Evolutionary conservation across 2,797 vertebrate genomes (phyloP).

Genomic region (Sternotherus odoratus): DNA sequence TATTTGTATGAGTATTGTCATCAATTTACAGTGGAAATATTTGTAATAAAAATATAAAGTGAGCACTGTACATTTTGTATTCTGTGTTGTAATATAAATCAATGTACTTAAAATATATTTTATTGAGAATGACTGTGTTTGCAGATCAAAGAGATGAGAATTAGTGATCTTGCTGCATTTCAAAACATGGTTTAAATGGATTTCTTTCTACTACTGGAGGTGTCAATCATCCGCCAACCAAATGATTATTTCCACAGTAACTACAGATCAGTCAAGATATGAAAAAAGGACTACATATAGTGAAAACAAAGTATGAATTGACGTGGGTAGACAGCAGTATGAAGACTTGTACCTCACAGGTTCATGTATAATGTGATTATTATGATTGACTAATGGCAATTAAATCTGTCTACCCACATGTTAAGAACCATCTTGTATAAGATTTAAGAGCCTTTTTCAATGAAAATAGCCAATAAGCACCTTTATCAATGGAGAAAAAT

Average conservation of each 20-base stretch:
- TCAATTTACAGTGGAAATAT: too few relatives aligned
- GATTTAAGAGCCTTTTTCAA: constrained; percentile 21
- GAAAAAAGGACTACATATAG: neutral
- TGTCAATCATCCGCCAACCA: neutral
- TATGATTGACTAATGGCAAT: neutral
- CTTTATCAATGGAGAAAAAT: constrained; percentile 8
- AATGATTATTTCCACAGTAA: neutral
- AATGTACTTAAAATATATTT: neutral
- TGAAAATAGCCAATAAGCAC: constrained; percentile 24
- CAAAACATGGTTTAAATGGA: constrained; percentile 5
- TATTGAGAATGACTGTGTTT: neutral
- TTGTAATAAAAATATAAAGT: too few relatives aligned
- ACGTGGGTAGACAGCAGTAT: neutral
- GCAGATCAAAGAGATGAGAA: neutral
- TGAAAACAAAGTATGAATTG: constrained; percentile 2
- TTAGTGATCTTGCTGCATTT: neutral
- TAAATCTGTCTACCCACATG: neutral
- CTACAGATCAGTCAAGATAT: neutral
- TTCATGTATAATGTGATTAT: constrained; percentile 24
- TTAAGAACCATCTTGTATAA: neutral
- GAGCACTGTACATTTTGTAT: too few relatives aligned
- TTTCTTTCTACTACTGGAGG: neutral
- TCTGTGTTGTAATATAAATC: too few relatives aligned
- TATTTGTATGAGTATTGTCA: too few relatives aligned
- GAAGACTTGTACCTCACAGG: accelerated